Evolutionary conservation across 2,113 vertebrate genomes (phyloP).

Genomic region (Tachysurus vachellii): DNA sequence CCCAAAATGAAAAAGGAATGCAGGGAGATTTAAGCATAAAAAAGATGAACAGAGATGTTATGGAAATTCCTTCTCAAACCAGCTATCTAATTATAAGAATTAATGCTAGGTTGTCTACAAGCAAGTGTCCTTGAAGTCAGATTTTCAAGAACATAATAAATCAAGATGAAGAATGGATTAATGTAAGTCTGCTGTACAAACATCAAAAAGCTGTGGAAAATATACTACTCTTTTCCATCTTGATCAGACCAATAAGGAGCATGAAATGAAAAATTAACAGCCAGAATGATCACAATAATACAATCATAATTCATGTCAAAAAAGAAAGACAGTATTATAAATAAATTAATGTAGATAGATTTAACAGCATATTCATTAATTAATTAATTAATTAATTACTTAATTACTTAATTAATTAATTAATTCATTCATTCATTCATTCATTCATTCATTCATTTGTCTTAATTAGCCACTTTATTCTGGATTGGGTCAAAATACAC

Average conservation of each 20-base stretch:
- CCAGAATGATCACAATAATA: not conserved
- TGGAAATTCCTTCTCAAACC: conserved; percentile 19
- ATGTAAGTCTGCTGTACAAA: conserved; percentile 65
- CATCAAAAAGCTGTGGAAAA: conserved; percentile 60
- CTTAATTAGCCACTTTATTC: not conserved
- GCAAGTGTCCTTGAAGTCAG: conserved; percentile 38
- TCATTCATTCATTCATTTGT: not conserved
- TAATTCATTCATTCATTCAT: not conserved
- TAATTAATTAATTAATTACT: too few species aligned
- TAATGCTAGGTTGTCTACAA: conserved; percentile 55
- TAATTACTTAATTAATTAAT: too few species aligned
- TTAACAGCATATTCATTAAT: not conserved
- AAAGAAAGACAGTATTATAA: not conserved
- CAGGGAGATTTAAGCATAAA: not conserved
- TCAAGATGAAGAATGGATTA: conserved; percentile 57
- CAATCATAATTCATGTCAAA: not conserved
- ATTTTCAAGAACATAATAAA: conserved; percentile 56
- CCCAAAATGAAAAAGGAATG: not conserved
- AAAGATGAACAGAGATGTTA: not conserved
- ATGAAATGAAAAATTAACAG: conserved; percentile 29
- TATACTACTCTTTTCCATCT: conserved; percentile 52
- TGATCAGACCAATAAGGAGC: conserved; percentile 37
- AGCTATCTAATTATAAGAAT: conserved; percentile 56
- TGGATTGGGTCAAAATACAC: not conserved
- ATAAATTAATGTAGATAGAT: not conserved